phyloP scores from a whole-genome alignment of 2,888 invertebrate species.

The Synanthedon formicaeformis region DNA sequence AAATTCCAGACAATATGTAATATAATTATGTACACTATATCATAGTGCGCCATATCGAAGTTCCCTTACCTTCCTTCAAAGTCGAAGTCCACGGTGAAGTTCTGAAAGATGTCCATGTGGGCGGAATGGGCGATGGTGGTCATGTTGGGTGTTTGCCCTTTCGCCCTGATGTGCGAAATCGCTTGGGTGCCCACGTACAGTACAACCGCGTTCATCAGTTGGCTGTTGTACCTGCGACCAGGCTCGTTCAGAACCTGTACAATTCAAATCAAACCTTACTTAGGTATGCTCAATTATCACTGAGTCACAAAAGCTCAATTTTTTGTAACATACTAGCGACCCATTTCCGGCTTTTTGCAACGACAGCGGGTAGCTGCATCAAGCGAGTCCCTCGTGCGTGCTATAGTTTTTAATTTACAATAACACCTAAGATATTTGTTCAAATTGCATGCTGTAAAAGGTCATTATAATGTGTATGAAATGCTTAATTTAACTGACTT shows the following conservation, averaged over 20 bases:
- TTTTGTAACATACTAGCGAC: no score
- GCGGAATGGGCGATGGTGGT: slow-evolving; percentile 98
- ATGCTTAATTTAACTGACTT: no score
- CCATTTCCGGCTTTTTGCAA: no score
- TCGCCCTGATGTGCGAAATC: slow-evolving; percentile 89
- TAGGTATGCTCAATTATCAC: neutral
- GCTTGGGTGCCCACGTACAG: slow-evolving; percentile 98
- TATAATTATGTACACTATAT: neutral
- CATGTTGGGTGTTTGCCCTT: slow-evolving; percentile 94
- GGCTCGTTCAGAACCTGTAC: slow-evolving; percentile 80
- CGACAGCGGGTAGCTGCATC: no score
- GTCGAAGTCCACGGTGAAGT: slow-evolving; percentile 96
- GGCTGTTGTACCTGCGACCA: slow-evolving; percentile 94
- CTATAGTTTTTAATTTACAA: no score
- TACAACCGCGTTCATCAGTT: slow-evolving; percentile 96
- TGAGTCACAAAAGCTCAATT: neutral
- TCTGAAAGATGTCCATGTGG: slow-evolving; percentile 99
- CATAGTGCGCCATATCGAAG: neutral
- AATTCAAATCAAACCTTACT: neutral
- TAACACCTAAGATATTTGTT: no score
- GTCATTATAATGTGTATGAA: no score
- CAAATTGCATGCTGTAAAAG: no score
- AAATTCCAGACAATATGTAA: neutral
- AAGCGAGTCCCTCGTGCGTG: no score
- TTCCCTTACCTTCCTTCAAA: slow-evolving; percentile 82